Conservation (phyloP, 2,888 invertebrate genomes). For the Agonopterix heracliana region DNA sequence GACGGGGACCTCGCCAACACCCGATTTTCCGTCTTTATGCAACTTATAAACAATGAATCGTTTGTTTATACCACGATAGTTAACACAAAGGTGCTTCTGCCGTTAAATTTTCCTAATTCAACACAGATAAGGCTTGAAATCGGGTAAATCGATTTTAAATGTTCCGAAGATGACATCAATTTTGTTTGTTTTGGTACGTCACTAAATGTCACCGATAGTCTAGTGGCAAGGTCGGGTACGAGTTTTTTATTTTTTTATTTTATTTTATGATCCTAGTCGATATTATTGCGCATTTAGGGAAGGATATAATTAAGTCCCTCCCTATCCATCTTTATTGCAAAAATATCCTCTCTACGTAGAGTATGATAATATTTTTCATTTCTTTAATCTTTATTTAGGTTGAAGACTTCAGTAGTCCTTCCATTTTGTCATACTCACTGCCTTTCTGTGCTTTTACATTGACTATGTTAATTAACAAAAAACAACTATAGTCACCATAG, state of each 20-base stretch:
- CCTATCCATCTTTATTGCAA: too few relatives aligned
- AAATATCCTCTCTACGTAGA: too few relatives aligned
- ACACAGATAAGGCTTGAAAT: conserved; percentile 6
- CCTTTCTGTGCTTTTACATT: too few relatives aligned
- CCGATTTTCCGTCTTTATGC: conserved; percentile 9
- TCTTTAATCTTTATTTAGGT: too few relatives aligned
- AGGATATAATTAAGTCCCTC: too few relatives aligned
- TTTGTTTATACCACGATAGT: conserved; percentile 24
- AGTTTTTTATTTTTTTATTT: conserved; percentile 13
- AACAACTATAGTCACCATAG: too few relatives aligned
- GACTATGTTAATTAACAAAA: too few relatives aligned
- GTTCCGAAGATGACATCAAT: conserved; percentile 1
- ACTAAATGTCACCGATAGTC: conserved; percentile 16
- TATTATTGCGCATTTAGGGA: too few relatives aligned
- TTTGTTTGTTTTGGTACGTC: conserved; percentile 19
- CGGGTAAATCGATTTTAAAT: conserved; percentile 6
- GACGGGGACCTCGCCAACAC: conserved; percentile 6
- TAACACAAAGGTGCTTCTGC: conserved; percentile 6
- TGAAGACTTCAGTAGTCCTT: too few relatives aligned
- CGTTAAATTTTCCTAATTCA: background rate
- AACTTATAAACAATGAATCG: conserved; percentile 33
- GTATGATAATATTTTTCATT: too few relatives aligned
- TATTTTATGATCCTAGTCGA: background rate
- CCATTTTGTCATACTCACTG: too few relatives aligned
- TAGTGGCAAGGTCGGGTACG: conserved; percentile 29